phyloP scores from a whole-genome alignment of 2,797 vertebrate species.

The Sparidentex hasta region DNA sequence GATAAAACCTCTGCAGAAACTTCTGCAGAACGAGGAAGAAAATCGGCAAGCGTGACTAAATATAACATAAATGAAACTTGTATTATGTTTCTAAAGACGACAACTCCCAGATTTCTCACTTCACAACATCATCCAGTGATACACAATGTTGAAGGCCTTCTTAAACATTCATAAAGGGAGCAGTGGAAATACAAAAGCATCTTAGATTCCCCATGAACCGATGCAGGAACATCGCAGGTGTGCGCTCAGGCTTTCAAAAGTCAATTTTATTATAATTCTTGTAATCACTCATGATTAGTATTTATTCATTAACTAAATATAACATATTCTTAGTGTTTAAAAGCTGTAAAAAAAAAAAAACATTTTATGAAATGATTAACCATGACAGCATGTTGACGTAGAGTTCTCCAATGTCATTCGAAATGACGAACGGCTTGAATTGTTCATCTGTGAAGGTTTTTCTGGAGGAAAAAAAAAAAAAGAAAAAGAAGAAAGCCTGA shows the following conservation, averaged over 20 bases:
- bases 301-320: not conserved
- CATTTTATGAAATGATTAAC: not conserved
- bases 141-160: no score
- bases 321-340: not conserved
- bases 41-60: no score
- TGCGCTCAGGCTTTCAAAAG: not conserved
- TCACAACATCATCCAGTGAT: no score
- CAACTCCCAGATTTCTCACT: no score
- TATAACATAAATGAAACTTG: no score
- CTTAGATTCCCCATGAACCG: no score
- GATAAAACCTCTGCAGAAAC: no score
- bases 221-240: not conserved
- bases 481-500: constrained; percentile 1
- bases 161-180: not conserved
- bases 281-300: not conserved
- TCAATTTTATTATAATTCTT: not conserved
- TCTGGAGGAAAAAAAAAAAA: constrained; percentile 33
- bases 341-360: not conserved
- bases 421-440: constrained; percentile 59
- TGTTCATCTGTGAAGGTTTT: constrained; percentile 82
- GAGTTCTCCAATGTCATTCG: constrained; percentile 64
- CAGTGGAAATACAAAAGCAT: not conserved
- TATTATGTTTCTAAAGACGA: no score
- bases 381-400: constrained; percentile 14
- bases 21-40: no score